Percentiles rank a stretch among this genome's conserved stretches.
These are phyloP conservation scores for Fregetta grallaria DNA, from an alignment of 2,113 vertebrate species.

Conservation along the genomic window DNA sequence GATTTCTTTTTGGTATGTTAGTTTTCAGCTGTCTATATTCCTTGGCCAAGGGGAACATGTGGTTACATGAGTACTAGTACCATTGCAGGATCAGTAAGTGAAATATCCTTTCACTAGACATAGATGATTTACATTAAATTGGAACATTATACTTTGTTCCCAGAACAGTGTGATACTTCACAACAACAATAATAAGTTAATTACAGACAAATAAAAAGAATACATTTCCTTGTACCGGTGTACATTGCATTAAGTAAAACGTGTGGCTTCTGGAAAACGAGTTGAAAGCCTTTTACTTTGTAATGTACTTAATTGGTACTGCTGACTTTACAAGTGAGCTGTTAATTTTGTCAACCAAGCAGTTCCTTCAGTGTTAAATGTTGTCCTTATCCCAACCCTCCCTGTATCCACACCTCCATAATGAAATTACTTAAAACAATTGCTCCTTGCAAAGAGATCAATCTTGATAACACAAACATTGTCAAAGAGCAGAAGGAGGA, in stretches of 20 bases:
- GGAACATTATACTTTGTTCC: not conserved
- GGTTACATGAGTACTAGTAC: not conserved
- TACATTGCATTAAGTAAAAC: not conserved
- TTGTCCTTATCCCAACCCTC: not conserved
- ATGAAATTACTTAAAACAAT: not conserved
- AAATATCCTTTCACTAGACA: not conserved
- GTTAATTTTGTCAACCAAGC: conserved; percentile 12
- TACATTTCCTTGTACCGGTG: not conserved
- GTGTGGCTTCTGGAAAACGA: not conserved
- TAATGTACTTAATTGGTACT: not conserved
- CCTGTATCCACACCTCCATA: not conserved
- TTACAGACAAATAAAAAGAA: not conserved
- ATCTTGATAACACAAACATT: not conserved
- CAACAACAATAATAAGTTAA: not conserved
- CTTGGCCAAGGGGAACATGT: not conserved
- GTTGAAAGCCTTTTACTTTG: not conserved
- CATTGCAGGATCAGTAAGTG: not conserved
- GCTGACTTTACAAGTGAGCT: not conserved
- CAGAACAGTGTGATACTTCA: not conserved
- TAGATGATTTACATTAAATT: not conserved
- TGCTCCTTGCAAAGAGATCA: not conserved
- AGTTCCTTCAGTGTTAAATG: not conserved
- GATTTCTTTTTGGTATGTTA: not conserved
- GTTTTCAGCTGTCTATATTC: not conserved
- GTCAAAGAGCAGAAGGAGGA: not conserved